phyloP scores from a whole-genome alignment of 2,888 invertebrate genomes.

The Eubasilissa splendida region DNA sequence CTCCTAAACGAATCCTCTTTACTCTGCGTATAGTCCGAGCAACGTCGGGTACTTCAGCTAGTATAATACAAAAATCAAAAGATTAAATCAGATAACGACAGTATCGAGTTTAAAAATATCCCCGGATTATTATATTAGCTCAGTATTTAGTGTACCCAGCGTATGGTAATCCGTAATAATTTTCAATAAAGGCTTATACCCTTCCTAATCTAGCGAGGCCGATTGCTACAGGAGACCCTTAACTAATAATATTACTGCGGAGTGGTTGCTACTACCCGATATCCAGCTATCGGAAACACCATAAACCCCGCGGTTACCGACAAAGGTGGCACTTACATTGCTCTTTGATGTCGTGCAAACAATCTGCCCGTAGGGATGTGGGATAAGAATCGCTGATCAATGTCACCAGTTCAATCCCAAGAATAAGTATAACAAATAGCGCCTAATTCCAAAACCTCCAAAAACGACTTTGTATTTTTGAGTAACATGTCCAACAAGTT shows the following conservation, averaged over 20 bases:
- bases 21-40: not conserved
- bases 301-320: constrained; percentile 3
- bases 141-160: not conserved
- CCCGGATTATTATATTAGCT: not conserved
- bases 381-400: no score
- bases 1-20: no score
- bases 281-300: constrained; percentile 16
- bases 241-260: constrained; percentile 13
- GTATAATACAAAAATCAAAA: not conserved
- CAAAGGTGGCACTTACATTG: constrained; percentile 9
- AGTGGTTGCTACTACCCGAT: not conserved
- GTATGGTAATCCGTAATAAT: not conserved
- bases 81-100: not conserved
- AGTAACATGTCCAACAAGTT: no score
- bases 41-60: not conserved
- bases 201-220: no score
- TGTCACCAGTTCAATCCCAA: no score
- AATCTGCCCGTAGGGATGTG: not conserved
- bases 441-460: no score
- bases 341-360: constrained; percentile 2
- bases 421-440: no score
- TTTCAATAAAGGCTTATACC: no score
- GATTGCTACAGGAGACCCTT: constrained; percentile 7
- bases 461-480: no score
- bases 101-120: not conserved